Evolutionary conservation across 2,888 invertebrate species (phyloP), one percentile per base, ranked within the genome.

Genomic region (Drosophila mercatorum): DNA sequence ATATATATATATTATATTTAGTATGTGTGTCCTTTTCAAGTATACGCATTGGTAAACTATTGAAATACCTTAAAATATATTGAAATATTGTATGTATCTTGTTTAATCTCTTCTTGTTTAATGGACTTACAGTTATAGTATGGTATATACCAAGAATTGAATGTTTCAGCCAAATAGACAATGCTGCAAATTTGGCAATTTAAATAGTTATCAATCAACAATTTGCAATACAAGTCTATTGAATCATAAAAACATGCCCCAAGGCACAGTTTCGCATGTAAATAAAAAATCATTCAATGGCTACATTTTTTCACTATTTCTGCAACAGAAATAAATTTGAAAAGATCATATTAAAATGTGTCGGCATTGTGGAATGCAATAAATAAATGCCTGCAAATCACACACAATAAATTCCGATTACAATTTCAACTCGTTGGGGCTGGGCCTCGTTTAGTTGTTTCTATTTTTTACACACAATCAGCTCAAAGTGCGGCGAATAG

Each of bases 341-440:
- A 51, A 11, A 14, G 65, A 31, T 49, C 52, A 22, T 34, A 55
- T 55, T 55, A 44, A 36, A 22, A 38, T 52, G 31, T 38, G 38
- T 49, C 26, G 51, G 36, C 14, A 51, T n/a, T n/a, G 12, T 2
- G 14, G n/a, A 58, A 17, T 34, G 40, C 60, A 63, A 72, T 47
- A 72, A 53, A 73, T 59, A 72, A 57, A 67, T 76, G 58, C 52
- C 36, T 17, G 41, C 34, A 80, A 72, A 77, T 79, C 52, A 70
- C 67, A 79, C 63, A 47, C 65, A 63, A 80, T 75, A 78, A 68
- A 75, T 63, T 75, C 44, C 46, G 64, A 72, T 64, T 56, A 61
- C 38, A n/a, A 46, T 75, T 65, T 51, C 38, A 55, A 46, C 52
- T 67, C 28, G 40, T 59, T 56, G 26, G 40, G 34, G 34, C 34